Evolutionary conservation across 2,113 vertebrate genomes (phyloP).

Genomic region (Chinchilla lanigera): DNA sequence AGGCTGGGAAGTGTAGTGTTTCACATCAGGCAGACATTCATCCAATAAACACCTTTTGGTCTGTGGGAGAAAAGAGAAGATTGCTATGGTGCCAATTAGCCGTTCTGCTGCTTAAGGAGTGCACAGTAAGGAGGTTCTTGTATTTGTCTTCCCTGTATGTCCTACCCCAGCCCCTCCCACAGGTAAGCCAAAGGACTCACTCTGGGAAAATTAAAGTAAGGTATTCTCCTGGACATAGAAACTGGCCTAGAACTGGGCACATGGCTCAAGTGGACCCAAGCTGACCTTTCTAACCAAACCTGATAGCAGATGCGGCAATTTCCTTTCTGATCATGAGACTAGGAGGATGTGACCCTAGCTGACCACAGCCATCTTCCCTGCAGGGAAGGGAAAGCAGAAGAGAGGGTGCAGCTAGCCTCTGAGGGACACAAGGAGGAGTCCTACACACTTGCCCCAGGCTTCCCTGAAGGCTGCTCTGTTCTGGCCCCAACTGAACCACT

Average conservation of each 20-base stretch:
- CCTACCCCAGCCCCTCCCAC: background rate
- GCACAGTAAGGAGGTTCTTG: background rate
- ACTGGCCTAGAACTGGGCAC: background rate
- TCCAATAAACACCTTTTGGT: background rate
- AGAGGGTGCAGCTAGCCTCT: background rate
- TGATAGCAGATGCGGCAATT: background rate
- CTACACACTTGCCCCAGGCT: background rate
- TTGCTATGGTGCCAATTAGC: background rate
- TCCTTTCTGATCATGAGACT: background rate
- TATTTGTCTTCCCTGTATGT: background rate
- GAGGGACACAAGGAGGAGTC: background rate
- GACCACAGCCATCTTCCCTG: background rate
- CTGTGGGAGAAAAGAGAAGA: background rate
- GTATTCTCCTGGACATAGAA: too few relatives aligned
- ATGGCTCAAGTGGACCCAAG: background rate
- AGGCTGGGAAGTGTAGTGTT: conserved; percentile 16
- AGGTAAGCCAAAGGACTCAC: background rate
- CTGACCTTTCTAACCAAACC: conserved; percentile 8
- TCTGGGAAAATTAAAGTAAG: background rate
- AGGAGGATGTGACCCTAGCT: background rate
- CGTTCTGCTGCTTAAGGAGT: background rate
- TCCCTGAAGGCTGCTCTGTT: background rate
- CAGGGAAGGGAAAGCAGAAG: background rate
- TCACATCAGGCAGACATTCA: background rate
- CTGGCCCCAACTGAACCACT: background rate